phyloP scores from a whole-genome alignment of 2,113 vertebrate genomes.

The Ia io region DNA sequence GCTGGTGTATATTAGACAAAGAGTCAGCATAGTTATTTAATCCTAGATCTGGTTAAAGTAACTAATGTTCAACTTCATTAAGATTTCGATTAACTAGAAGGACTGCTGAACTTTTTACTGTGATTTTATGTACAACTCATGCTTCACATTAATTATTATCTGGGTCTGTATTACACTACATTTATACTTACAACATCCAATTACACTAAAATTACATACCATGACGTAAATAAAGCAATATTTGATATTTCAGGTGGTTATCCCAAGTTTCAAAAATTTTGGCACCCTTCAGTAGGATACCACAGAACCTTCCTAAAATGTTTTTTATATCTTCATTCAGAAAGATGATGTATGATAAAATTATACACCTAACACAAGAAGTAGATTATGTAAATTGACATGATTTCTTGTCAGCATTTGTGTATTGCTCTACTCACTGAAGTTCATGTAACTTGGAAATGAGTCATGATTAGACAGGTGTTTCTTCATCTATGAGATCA shows the following conservation, averaged over 20 bases:
- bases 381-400: conserved; percentile 67
- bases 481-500: conserved; percentile 74
- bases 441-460: conserved; percentile 71
- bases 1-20: conserved; percentile 71
- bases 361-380: conserved; percentile 52
- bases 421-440: conserved; percentile 60
- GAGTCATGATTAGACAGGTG: conserved; percentile 68
- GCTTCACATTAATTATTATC: conserved; percentile 69
- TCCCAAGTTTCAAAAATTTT: conserved; percentile 3
- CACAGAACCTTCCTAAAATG: neutral
- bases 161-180: conserved; percentile 35
- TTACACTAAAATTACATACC: conserved; percentile 28
- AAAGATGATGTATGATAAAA: neutral
- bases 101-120: conserved; percentile 65
- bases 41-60: conserved; percentile 72
- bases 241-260: conserved; percentile 34
- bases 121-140: conserved; percentile 52
- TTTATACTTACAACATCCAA: conserved; percentile 56
- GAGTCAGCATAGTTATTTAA: conserved; percentile 72
- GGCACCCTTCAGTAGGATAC: neutral
- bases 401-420: conserved; percentile 67
- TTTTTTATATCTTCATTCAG: neutral
- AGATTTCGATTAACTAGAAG: conserved; percentile 70
- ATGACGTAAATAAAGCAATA: conserved; percentile 24
- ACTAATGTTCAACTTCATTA: conserved; percentile 78